phyloP scores from a whole-genome alignment of 2,888 invertebrate genomes.

The Nomada ferruginata region DNA sequence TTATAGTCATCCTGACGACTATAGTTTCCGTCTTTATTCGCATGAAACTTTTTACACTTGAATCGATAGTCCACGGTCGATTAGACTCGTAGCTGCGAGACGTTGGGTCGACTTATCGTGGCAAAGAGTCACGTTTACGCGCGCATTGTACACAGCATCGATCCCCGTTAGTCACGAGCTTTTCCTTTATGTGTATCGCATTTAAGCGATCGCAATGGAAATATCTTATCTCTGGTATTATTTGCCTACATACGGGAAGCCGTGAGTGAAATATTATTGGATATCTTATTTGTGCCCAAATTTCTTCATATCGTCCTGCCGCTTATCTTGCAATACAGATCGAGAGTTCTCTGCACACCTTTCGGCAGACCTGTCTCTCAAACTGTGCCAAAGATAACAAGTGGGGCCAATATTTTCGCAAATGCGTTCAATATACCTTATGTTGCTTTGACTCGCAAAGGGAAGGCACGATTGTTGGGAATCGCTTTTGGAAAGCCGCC shows the following conservation, averaged over 20 bases:
- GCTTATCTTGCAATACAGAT: background rate
- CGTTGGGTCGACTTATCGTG: background rate
- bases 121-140: background rate
- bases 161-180: background rate
- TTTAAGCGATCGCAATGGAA: background rate
- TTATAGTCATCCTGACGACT: background rate
- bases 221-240: background rate
- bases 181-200: background rate
- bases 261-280: background rate
- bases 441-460: background rate
- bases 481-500: no score
- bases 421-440: background rate
- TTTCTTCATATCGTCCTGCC: conserved; percentile 5
- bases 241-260: background rate
- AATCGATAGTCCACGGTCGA: conserved; percentile 29
- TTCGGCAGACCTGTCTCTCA: background rate
- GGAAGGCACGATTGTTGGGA: no score
- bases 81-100: background rate
- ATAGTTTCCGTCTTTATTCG: background rate
- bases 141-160: background rate
- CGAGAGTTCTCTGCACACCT: background rate
- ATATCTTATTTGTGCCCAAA: conserved; percentile 15
- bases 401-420: background rate
- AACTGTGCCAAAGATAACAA: background rate
- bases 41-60: conserved; percentile 11